phyloP scores from a whole-genome alignment of 2,113 vertebrate genomes.

The Saccopteryx leptura region DNA sequence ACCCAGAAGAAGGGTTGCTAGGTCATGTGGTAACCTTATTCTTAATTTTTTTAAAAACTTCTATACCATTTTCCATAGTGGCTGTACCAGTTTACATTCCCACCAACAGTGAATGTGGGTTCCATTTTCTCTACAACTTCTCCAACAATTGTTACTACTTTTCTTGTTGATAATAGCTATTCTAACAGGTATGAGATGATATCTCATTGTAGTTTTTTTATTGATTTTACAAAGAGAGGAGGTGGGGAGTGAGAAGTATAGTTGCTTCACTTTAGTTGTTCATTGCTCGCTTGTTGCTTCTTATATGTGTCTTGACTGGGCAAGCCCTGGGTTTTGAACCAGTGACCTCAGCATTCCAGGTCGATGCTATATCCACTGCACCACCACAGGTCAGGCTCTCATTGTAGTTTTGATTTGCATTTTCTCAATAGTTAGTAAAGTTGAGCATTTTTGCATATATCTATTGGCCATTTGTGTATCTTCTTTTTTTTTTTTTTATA shows the following conservation, averaged over 20 bases:
- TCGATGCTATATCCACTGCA: no score
- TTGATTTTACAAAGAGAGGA: no score
- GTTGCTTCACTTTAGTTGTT: no score
- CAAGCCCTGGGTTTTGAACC: no score
- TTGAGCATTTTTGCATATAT: background rate
- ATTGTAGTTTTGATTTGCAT: background rate
- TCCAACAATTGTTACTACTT: background rate
- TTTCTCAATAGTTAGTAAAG: background rate
- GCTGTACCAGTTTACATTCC: background rate
- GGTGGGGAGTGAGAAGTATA: no score
- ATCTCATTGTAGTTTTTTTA: background rate
- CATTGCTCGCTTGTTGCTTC: no score
- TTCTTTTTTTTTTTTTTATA: background rate
- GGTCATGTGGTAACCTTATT: background rate
- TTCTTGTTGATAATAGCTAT: background rate
- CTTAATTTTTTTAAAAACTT: background rate
- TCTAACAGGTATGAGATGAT: background rate
- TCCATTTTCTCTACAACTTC: background rate
- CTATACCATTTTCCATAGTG: background rate
- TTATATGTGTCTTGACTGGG: no score
- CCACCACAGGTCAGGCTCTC: background rate
- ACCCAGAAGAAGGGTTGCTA: background rate
- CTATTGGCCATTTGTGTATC: background rate
- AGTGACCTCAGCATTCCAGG: no score
- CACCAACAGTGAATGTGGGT: background rate